A percentile compares a stretch with the other conserved stretches of the same genome.
phyloP scores from a whole-genome alignment of 2,113 vertebrate species.

The Balaeniceps rex region DNA sequence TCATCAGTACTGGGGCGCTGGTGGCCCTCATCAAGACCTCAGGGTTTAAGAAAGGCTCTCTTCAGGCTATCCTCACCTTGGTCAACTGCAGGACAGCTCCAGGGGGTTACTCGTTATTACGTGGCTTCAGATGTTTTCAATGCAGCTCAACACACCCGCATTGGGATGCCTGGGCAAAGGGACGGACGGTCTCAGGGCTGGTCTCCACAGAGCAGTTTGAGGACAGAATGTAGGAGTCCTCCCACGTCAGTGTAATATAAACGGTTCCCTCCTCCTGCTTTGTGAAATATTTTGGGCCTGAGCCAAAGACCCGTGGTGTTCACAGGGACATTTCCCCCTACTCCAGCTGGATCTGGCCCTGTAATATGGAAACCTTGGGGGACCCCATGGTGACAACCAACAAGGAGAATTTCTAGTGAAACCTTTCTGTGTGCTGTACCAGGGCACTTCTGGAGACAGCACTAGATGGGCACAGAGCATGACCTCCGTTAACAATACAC shows the following conservation, averaged over 20 bases:
- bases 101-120: neutral
- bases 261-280: neutral
- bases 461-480: neutral
- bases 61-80: neutral
- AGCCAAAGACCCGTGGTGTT: neutral
- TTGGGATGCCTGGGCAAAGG: neutral
- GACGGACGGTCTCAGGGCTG: neutral
- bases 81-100: neutral
- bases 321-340: neutral
- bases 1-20: neutral
- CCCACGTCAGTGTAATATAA: neutral
- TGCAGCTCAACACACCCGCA: neutral
- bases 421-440: neutral
- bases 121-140: neutral
- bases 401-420: neutral
- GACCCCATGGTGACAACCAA: neutral
- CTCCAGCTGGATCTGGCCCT: neutral
- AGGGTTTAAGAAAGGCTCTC: neutral
- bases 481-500: neutral
- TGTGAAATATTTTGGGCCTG: neutral
- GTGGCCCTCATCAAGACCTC: neutral
- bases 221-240: neutral
- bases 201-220: neutral
- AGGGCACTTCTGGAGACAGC: neutral
- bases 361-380: neutral